phyloP scores from a whole-genome alignment of 2,797 vertebrate species.

The Poecilia picta region DNA sequence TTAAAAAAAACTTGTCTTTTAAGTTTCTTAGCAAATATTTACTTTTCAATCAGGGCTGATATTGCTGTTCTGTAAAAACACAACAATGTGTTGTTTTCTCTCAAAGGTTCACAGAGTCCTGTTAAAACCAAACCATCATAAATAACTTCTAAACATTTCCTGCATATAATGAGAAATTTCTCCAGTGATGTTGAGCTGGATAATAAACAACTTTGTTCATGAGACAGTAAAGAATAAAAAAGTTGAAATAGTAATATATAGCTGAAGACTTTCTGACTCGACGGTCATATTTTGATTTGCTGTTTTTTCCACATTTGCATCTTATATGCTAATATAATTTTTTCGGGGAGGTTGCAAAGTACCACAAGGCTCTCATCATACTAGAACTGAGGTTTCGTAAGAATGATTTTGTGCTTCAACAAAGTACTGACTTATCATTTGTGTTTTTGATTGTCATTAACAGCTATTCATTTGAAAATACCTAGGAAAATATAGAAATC shows the following conservation, averaged over 20 bases:
- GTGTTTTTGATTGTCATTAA: not conserved
- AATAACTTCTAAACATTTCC: not conserved
- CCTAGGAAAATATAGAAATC: not conserved
- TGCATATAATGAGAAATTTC: not conserved
- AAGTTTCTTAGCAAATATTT: not conserved
- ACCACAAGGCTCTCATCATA: not conserved
- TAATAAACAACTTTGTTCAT: conserved; percentile 1
- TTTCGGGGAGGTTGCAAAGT: not conserved
- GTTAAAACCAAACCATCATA: not conserved
- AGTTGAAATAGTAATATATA: not conserved
- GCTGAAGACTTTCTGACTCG: not conserved
- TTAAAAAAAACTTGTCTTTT: not conserved
- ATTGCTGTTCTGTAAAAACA: not conserved
- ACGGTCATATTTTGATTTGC: not conserved
- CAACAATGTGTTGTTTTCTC: not conserved
- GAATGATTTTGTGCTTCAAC: not conserved
- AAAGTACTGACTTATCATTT: not conserved
- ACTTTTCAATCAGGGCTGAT: not conserved
- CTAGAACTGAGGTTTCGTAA: not conserved
- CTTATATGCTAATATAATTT: not conserved
- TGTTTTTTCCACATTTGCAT: not conserved
- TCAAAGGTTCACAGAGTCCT: not conserved
- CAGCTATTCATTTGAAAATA: not conserved
- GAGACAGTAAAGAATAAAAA: not conserved
- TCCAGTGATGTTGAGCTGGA: not conserved